Evolutionary conservation across 2,888 invertebrate species (phyloP), one percentile per base, ranked within the genome.

Genomic region (Sesamia inferens): DNA sequence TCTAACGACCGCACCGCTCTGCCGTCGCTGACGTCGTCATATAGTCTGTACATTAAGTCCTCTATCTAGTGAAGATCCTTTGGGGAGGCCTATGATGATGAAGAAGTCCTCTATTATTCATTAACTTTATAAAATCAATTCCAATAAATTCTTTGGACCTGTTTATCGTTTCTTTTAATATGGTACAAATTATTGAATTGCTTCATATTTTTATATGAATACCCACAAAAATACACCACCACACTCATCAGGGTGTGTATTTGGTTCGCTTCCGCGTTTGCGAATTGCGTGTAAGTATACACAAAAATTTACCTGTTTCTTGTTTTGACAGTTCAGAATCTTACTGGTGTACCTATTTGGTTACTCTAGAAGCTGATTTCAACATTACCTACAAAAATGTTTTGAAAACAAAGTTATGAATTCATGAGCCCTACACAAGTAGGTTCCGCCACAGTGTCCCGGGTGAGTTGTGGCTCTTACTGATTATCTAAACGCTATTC

Each of bases 401-500:
- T 74, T 68, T 16, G 47, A n/a, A 64, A 65, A 66, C 55, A 47
- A 22, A 24, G 22, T 63, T 61, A 73, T 58, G 55, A 78, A 78
- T 55, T 55, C 31, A 62, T 71, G 57, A 71, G 42, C 22, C 13
- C 13, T 57, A 19, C 44, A 39, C 31, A 55, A 44, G 5, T 22
- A 44, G 48, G 59, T 72, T 47, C 2, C 19, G 22, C 68, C 22
- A 57, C 31, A 6, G 31, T 24, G 68, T 74, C 78, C 70, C 78
- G 51, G 47, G 51, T 69, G 70, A 69, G 51, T 78, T 78, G 48
- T 51, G 58, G 71, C 44, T 57, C 16, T 61, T 47, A n/a, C 54
- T 77, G 51, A 42, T 55, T 75, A 62, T 42, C 62, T 63, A 71
- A 79, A 71, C 71, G 57, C 39, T 55, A 63, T 31, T 16, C 58